phyloP scores from a whole-genome alignment of 2,113 vertebrate species.

The Ameiurus melas region DNA sequence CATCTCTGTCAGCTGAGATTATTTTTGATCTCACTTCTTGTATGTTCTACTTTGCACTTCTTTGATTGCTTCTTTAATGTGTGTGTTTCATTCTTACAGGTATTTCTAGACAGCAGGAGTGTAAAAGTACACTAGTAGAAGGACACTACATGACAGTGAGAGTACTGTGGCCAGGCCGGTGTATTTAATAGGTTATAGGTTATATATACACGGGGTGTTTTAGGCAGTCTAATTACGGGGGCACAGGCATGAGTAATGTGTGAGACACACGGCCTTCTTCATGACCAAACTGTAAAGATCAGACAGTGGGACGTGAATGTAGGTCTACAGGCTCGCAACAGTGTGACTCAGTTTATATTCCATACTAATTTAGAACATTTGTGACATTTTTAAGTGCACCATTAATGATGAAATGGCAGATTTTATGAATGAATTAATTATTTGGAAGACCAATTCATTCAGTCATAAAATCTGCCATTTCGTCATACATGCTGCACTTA shows the following conservation, averaged over 20 bases:
- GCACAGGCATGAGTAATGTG: background rate
- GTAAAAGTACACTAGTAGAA: background rate
- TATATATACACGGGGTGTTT: conserved; percentile 11
- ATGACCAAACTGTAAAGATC: conserved; percentile 39
- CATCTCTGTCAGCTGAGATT: background rate
- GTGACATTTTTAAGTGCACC: background rate
- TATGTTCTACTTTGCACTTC: background rate
- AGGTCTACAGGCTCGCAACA: background rate
- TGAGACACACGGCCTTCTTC: conserved; percentile 16
- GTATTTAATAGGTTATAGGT: background rate
- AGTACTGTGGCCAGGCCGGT: background rate
- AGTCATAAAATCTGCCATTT: too few relatives aligned
- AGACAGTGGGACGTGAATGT: conserved; percentile 27
- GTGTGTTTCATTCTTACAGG: background rate
- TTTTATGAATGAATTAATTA: background rate
- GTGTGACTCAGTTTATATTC: background rate
- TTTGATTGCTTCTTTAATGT: background rate
- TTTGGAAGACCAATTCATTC: background rate
- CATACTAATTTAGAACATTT: background rate
- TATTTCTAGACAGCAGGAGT: background rate
- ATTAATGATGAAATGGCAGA: background rate
- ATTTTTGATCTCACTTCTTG: background rate
- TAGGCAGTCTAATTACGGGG: background rate
- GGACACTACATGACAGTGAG: background rate
- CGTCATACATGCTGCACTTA: too few relatives aligned